These are phyloP conservation scores for Acanthis flammea DNA, from an alignment of 2,797 vertebrate genomes.

Conservation along the genomic window DNA sequence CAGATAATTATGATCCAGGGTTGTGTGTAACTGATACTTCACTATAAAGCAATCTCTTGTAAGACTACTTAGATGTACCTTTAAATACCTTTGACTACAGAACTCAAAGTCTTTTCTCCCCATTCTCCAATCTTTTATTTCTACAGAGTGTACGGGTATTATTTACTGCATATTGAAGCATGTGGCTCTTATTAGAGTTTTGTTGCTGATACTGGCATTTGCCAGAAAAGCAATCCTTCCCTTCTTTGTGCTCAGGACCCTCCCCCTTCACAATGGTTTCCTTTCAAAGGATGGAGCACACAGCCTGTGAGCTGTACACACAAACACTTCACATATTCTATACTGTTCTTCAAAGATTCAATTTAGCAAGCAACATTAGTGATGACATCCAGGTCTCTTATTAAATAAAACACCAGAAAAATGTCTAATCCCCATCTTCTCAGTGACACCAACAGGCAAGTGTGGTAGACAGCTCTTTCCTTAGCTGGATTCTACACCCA, in stretches of 20 bases:
- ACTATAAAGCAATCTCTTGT: background rate
- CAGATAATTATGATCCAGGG: background rate
- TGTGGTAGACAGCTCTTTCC: background rate
- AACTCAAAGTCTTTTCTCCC: background rate
- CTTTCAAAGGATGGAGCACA: conserved; percentile 5
- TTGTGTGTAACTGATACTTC: conserved; percentile 12
- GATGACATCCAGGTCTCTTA: background rate
- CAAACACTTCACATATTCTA: background rate
- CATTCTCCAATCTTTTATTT: background rate
- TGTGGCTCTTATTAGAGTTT: background rate
- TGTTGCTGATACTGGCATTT: background rate
- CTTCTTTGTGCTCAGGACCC: background rate
- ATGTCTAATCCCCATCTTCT: background rate
- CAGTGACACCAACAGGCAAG: background rate
- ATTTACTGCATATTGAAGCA: background rate
- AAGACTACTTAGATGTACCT: background rate
- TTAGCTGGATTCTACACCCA: background rate
- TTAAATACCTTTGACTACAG: background rate
- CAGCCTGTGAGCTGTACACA: background rate
- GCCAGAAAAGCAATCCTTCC: background rate
- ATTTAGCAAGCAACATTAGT: background rate
- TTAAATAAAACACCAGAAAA: background rate
- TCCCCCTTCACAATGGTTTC: conserved; percentile 10
- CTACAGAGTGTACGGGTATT: background rate
- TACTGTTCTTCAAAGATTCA: background rate